A percentile compares a stretch with the other conserved stretches of the same genome.
These are phyloP conservation scores for Pipra filicauda DNA, from an alignment of 2,113 vertebrate species.

Conservation along the genomic window DNA sequence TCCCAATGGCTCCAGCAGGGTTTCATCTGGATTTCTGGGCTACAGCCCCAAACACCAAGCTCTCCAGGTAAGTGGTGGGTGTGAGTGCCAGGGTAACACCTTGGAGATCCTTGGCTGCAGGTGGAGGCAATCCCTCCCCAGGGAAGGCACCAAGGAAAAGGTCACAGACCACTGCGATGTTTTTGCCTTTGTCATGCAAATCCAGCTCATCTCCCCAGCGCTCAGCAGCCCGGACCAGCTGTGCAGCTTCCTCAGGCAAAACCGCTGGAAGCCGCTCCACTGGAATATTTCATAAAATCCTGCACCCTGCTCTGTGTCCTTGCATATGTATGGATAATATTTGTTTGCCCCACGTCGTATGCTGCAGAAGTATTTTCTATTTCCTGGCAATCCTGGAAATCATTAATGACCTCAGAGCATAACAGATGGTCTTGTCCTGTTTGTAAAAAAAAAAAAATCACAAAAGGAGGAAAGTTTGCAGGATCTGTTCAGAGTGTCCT, in stretches of 20 bases:
- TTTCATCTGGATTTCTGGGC: neutral
- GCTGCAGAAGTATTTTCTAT: constrained; percentile 10
- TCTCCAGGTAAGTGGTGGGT: neutral
- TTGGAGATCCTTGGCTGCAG: neutral
- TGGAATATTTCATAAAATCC: neutral
- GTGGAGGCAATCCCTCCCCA: neutral
- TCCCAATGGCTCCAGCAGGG: neutral
- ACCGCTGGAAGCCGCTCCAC: neutral
- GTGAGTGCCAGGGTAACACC: neutral
- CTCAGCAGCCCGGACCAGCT: constrained; percentile 22
- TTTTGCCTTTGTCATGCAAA: neutral
- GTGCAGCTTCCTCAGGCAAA: constrained; percentile 33
- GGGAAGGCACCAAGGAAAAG: neutral
- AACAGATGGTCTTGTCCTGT: constrained; percentile 22
- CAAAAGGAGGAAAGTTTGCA: neutral
- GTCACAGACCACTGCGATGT: neutral
- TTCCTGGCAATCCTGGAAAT: constrained; percentile 53
- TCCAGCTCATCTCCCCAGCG: neutral
- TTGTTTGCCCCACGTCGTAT: neutral
- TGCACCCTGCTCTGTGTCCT: neutral
- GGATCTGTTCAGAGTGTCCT: neutral
- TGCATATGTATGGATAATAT: neutral
- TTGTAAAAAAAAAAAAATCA: neutral
- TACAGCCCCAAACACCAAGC: neutral
- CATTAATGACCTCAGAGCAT: constrained; percentile 47